Conservation (phyloP, 2,797 vertebrate genomes). For the Macroramphosus scolopax region DNA sequence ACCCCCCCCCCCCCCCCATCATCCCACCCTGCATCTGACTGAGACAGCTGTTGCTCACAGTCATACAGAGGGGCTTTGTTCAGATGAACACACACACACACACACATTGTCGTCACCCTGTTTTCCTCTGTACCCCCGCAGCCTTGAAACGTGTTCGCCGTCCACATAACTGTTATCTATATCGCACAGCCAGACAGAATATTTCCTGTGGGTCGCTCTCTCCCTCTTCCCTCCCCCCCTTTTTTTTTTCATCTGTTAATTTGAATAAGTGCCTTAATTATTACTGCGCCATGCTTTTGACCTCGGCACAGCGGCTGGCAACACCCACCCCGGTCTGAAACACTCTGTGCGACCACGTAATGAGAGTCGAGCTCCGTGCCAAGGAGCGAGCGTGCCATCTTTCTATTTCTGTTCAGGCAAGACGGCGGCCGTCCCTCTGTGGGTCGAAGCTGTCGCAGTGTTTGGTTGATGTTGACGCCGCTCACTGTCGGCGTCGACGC, state of each 20-base stretch:
- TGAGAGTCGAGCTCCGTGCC: conserved; percentile 54
- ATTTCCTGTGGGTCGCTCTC: conserved; percentile 34
- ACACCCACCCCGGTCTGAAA: conserved; percentile 33
- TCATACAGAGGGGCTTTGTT: conserved; percentile 75
- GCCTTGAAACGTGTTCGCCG: conserved; percentile 43
- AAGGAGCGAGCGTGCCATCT: conserved; percentile 57
- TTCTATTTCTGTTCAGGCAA: conserved; percentile 53
- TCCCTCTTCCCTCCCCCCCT: conserved; percentile 6
- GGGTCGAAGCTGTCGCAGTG: conserved; percentile 44
- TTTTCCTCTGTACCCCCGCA: conserved; percentile 34
- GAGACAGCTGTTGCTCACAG: conserved; percentile 76
- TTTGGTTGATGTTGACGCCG: conserved; percentile 43
- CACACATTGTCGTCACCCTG: conserved; percentile 29
- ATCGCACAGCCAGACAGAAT: conserved; percentile 43
- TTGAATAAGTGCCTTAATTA: conserved; percentile 70
- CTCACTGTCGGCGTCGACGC: conserved; percentile 18
- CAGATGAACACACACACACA: conserved; percentile 28
- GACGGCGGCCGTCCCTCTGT: conserved; percentile 41
- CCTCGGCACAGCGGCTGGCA: conserved; percentile 52
- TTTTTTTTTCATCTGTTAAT: conserved; percentile 52
- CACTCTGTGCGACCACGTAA: conserved; percentile 53
- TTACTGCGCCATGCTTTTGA: conserved; percentile 47
- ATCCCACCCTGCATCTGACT: conserved; percentile 31
- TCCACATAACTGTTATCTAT: conserved; percentile 45
- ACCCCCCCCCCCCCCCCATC: conserved; percentile 10